Evolutionary conservation across 2,888 invertebrate genomes (phyloP).

Genomic region (Lypha dubia): DNA sequence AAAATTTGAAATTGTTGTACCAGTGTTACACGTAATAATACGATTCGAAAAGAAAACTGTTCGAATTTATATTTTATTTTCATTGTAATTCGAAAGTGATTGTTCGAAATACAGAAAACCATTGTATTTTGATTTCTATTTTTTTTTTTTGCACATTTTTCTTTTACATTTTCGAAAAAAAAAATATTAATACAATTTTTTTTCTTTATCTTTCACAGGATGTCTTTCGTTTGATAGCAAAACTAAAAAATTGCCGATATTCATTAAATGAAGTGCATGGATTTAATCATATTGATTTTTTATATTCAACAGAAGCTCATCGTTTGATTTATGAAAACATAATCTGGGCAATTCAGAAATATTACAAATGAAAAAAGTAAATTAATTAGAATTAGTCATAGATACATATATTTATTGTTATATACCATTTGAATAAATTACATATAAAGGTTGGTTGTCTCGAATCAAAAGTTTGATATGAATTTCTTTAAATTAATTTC

Average conservation of each 20-base stretch:
- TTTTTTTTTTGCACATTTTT: neutral
- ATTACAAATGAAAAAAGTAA: constrained; percentile 51
- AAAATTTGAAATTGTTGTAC: too few species aligned
- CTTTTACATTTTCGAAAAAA: neutral
- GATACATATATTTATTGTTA: constrained; percentile 67
- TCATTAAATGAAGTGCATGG: constrained; percentile 78
- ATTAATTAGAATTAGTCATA: neutral
- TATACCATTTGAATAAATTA: constrained; percentile 57
- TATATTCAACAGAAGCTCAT: constrained; percentile 78
- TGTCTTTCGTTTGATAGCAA: constrained; percentile 76
- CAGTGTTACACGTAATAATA: too few species aligned
- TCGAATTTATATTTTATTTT: too few species aligned
- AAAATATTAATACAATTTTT: constrained; percentile 11
- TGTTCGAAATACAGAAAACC: too few species aligned
- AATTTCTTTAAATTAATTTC: constrained; percentile 43
- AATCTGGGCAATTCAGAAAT: constrained; percentile 75
- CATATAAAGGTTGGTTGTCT: constrained; percentile 7
- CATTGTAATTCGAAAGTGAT: too few species aligned
- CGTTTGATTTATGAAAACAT: constrained; percentile 78
- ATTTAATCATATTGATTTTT: constrained; percentile 81
- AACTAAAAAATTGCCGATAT: constrained; percentile 76
- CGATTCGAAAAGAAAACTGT: too few species aligned
- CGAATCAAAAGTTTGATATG: constrained; percentile 62
- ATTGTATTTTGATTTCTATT: neutral
- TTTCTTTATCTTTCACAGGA: constrained; percentile 72